Evolutionary conservation across 2,888 invertebrate genomes (phyloP), one percentile per base, ranked within the genome.

Genomic region (Drosophila aldrichi): DNA sequence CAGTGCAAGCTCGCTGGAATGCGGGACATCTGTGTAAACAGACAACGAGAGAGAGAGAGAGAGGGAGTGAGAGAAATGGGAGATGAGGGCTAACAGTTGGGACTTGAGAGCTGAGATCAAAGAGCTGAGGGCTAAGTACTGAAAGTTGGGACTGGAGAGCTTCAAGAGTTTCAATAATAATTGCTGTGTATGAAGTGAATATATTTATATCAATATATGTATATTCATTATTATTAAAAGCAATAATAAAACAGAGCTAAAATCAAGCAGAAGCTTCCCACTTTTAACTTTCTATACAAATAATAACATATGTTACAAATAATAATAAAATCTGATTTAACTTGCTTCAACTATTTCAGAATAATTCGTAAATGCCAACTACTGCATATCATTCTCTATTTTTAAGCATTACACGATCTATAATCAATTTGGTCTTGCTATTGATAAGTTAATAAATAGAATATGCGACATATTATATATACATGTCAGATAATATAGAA

Each of bases 11-110:
- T 40, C 48, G 43, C 14, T 46, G 60, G 49, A 52, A 60, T 62
- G 55, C 82, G 74, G 67, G 74, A 48, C 61, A 72, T 51, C 66
- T 67, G 70, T 44, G 69, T 71, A 75, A 69, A 70, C 59, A 77
- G 55, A 49, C 56, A 43, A 68, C 54, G 49, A 62, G 61, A 63
- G 61, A 44, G 70, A 63, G 55, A 2, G 14, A 25, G 4, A 25
- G 25, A 25, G 25, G 5, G 25, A 25, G 25, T 38, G 66, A 63
- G 61, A 44, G 70, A 63, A 46, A 2, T 14, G 22, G 10, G n/a
- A 9, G 6, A 5, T 29, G 46, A 25, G 44, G 2, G 44, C 22
- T 22, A 16, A 46, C 16, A 16, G 44, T 3, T 8, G 16, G 1
- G n/a, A 16, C n/a, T 7, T 22, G 16, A 14, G n/a, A 16, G 8